phyloP scores from a whole-genome alignment of 2,113 vertebrate genomes.

The Tachysurus fulvidraco region DNA sequence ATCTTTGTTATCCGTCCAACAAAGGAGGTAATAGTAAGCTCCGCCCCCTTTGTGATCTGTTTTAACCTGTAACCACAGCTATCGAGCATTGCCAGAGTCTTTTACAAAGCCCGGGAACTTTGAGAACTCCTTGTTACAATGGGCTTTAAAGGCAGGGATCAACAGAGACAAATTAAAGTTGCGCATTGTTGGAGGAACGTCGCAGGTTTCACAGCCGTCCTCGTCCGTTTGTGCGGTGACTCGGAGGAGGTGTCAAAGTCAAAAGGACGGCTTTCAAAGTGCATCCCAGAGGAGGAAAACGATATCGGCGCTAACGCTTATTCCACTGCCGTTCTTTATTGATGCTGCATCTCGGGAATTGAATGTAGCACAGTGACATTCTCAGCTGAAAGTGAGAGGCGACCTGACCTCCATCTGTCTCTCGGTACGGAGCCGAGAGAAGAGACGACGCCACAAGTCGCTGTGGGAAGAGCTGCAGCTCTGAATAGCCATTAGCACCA shows the following conservation, averaged over 20 bases:
- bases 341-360: constrained; percentile 74
- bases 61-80: constrained; percentile 56
- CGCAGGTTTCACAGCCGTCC: constrained; percentile 20
- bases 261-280: constrained; percentile 68
- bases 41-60: constrained; percentile 61
- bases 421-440: not conserved
- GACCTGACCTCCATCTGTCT: not conserved
- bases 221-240: constrained; percentile 53
- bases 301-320: constrained; percentile 73
- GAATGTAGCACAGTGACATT: constrained; percentile 71
- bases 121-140: constrained; percentile 25
- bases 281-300: constrained; percentile 70
- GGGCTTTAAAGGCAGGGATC: constrained; percentile 20
- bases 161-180: constrained; percentile 23
- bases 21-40: constrained; percentile 16
- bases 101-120: not conserved
- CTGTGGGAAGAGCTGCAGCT: constrained; percentile 31
- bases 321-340: constrained; percentile 78
- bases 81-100: constrained; percentile 3
- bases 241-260: constrained; percentile 70
- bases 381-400: constrained; percentile 68
- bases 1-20: constrained; percentile 51
- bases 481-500: constrained; percentile 53
- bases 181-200: constrained; percentile 25
- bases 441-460: constrained; percentile 28